Conservation (phyloP, 2,888 invertebrate species). For the Pardosa pseudoannulata region DNA sequence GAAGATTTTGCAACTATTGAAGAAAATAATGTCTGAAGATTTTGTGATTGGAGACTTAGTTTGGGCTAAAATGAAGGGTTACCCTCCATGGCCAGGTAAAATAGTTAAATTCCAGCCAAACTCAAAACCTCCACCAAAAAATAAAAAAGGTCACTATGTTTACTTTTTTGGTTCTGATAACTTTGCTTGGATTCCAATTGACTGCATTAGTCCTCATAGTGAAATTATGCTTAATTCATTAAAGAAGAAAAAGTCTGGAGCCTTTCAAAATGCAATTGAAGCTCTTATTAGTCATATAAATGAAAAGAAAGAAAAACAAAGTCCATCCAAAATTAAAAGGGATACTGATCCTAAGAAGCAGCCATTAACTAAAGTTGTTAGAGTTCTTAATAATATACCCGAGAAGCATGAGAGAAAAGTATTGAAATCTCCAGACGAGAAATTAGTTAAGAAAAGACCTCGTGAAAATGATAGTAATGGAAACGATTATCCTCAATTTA, state of each 20-base stretch:
- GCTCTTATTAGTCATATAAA: not conserved
- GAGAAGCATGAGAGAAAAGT: not conserved
- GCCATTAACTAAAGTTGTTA: not conserved
- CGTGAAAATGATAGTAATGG: too few species aligned
- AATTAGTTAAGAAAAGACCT: too few species aligned
- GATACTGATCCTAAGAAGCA: not conserved
- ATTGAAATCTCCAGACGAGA: not conserved
- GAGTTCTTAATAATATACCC: not conserved
- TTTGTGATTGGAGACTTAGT: conserved; percentile 34
- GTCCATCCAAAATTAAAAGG: not conserved
- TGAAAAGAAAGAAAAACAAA: not conserved
- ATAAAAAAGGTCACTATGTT: conserved; percentile 60
- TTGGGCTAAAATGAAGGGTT: conserved; percentile 42
- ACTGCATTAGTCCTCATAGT: conserved; percentile 88
- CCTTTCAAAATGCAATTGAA: not conserved
- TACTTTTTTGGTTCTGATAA: conserved; percentile 73
- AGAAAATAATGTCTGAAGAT: conserved; percentile 24
- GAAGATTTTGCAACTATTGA: too few species aligned
- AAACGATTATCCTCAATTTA: too few species aligned
- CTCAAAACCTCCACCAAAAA: not conserved
- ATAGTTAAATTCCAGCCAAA: conserved; percentile 7
- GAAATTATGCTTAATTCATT: conserved; percentile 82
- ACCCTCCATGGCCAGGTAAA: conserved; percentile 34
- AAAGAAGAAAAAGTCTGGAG: conserved; percentile 85
- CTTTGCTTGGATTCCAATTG: conserved; percentile 90